Evolutionary conservation across 2,888 invertebrate species (phyloP), one percentile per base, ranked within the genome.

Genomic region (Ornithoptera priamus): DNA sequence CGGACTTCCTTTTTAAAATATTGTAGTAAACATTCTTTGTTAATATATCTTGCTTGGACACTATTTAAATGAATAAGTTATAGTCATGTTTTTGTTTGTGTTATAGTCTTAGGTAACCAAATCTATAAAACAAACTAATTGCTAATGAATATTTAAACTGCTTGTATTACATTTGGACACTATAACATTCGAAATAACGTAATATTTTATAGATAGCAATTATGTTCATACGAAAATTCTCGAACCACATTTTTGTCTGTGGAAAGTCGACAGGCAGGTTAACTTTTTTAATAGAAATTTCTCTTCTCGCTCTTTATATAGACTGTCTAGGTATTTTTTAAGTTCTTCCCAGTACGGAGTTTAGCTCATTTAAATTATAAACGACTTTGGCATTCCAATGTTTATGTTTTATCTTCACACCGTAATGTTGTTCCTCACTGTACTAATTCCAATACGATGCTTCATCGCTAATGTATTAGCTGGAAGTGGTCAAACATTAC

Each of bases 391-490:
- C 36, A 36, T 56, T 64, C 36, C 36, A 36, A 18, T 53, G 46
- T 36, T 53, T 64, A 58, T 58, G 57, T 57, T 65, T 65, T 65
- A 58, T 58, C 57, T 42, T 17, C 10, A 58, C 39, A 4, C 57
- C 42, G 20, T 39, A 57, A 39, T 36, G 17, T 42, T 12, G 60
- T 61, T 46, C 58, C 17, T 7, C 50, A 24, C 18, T 42, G 42
- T 64, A n/a, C 36, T 64, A 57, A 64, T 64, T 57, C 64, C 56
- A 56, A 64, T 56, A 39, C n/a, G 39, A 64, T 64, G 63, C 20
- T 64, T 56, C 65, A 70, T 68, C 24, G 22, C n/a, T 62, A 67
- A 63, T 72, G 65, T 67, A 57, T 70, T 56, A 2, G 20, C 10
- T 12, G 10, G 42, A 7, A 39, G 39, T 20, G 22, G 62, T 58